Evolutionary conservation across 2,797 vertebrate genomes (phyloP), one percentile per base, ranked within the genome.

Genomic region (Xenops minutus): DNA sequence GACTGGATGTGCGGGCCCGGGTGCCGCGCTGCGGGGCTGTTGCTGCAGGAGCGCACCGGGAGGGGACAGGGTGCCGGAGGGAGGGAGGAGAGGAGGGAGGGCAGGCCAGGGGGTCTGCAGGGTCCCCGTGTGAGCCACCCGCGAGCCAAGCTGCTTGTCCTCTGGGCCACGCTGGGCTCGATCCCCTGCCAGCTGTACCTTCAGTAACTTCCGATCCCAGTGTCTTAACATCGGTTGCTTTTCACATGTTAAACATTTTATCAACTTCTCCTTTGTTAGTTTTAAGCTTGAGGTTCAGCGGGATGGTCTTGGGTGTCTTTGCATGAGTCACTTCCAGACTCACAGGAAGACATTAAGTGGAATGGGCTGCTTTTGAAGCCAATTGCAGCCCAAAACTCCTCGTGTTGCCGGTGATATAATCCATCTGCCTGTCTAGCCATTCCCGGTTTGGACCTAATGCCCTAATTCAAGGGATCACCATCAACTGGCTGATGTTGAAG

Each of bases 291-390:
- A 92, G 73, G 22, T 34, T 84, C 32, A 18, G 44, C 2, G 14
- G 63, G 32, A 21, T 59, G 51, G 29, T 69, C 71, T 78, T 52
- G 49, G n/a, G 44, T 55, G 26, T 41, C 83, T 69, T 63, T 75
- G 58, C 14, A 2, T 12, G 29, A 84, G 73, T 80, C 61, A 30
- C 54, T 64, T 77, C 32, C 61, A 91, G 61, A 54, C 54, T 59
- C 43, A 49, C 58, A 76, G 88, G 87, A 90, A 59, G 72, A 51
- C 77, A 95, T 71, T 80, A 92, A 90, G 49, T 92, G 96, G 59
- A 92, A 76, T 41, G 68, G 81, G 76, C 61, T 93, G 78, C 36
- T 74, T 62, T 93, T 80, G 94, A 73, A 96, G 85, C 46, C 88
- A 81, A 1, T 85, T 9, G 8, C 69, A 86, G 62, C 56, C 72